Base-by-base conservation (phyloP, 2,113 vertebrate genomes). In the Columba janthina region DNA sequence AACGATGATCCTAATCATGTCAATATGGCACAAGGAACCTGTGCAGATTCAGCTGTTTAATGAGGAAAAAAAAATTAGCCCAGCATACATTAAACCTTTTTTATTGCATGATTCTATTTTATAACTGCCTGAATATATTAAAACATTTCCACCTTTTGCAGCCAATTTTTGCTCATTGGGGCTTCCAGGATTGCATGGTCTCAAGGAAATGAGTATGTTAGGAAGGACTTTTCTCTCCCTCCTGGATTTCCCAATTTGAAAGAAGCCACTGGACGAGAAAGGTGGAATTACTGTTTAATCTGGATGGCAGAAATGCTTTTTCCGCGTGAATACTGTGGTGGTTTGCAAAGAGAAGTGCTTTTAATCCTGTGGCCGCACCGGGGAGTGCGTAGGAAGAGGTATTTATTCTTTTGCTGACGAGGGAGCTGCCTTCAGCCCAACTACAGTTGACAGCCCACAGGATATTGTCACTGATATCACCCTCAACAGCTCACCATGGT, bases 1-100 rank as follows among this genome's bases (percentile, higher is more conserved):
- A 5, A 1, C 4, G 18, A 53, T 65, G 21, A 38, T 32, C 72
- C 14, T 40, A 4, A 4, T 38, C 11, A 4, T 5, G 11, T 9
- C 75, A 15, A 1, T 1, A 12, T 46, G 58, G 13, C 26, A 38
- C 1, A 3, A 17, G 62, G 57, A 89, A 34, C 40, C 17, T 0
- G 0, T 36, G 57, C 0, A 1, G 44, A 65, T 81, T 29, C 66
- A 28, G 51, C 40, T 26, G 18, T 70, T 90, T 51, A 67, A 44
- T 0, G 7, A n/a, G 17, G 7, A 11, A 20, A 5, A 25, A 54
- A 26, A 14, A 29, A 51, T 44, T 62, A 71, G 4, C n/a, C 7
- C 1, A 1, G 28, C 7, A 16, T 3, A 15, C 7, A 9, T 11
- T 22, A 61, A 78, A 31, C 12, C 10, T 46, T 88, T 86, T 34